Percentiles rank a stretch among this genome's conserved stretches.
These are phyloP conservation scores for Belonocnema kinseyi DNA, from an alignment of 1,140 invertebrate species.

Conservation along the genomic window DNA sequence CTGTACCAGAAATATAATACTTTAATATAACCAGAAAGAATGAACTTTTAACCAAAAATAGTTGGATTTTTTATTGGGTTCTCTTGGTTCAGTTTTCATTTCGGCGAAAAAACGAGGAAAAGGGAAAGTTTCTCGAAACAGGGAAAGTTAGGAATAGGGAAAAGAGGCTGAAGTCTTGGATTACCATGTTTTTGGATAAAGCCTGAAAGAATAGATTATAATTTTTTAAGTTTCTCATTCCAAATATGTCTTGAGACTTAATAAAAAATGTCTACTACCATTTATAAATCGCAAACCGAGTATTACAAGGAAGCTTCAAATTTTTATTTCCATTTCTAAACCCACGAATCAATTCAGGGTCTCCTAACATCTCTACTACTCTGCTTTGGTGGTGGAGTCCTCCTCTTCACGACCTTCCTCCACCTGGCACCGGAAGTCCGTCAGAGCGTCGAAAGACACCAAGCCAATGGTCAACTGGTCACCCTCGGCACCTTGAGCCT, in stretches of 20 bases:
- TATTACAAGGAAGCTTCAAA: not conserved
- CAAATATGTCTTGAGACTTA: not conserved
- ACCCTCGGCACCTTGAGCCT: constrained; percentile 74
- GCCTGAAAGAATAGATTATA: too few species aligned
- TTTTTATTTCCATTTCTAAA: not conserved
- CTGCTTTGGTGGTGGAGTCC: constrained; percentile 88
- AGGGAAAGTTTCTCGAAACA: too few species aligned
- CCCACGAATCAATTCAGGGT: constrained; percentile 60
- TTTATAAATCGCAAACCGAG: not conserved
- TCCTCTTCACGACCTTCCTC: constrained; percentile 85
- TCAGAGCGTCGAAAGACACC: constrained; percentile 73
- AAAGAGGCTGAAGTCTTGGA: too few species aligned
- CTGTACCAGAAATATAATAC: too few species aligned
- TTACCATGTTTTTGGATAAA: too few species aligned
- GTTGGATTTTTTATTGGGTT: too few species aligned
- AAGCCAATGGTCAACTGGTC: constrained; percentile 66
- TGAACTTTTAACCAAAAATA: too few species aligned
- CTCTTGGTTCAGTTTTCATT: too few species aligned
- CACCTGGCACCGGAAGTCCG: constrained; percentile 87
- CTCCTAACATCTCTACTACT: constrained; percentile 79
- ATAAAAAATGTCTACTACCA: not conserved
- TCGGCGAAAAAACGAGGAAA: too few species aligned
- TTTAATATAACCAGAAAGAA: too few species aligned
- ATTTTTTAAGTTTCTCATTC: too few species aligned
- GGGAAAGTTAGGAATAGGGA: too few species aligned